Evolutionary conservation across 2,797 vertebrate genomes (phyloP).

Genomic region (Etheostoma perlongum): DNA sequence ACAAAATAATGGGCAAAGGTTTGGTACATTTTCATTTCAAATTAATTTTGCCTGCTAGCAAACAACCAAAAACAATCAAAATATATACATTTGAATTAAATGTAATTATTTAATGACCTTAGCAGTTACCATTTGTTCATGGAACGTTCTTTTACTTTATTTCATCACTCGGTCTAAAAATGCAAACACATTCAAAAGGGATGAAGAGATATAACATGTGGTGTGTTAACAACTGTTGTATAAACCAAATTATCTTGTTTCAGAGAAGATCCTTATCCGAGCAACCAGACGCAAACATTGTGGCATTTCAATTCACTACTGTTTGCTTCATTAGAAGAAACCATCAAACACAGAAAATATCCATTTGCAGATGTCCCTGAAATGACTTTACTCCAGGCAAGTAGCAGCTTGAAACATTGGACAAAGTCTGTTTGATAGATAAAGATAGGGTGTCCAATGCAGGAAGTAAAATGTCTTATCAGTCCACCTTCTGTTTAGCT

Average conservation of each 20-base stretch:
- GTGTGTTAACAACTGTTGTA: neutral
- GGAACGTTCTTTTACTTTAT: neutral
- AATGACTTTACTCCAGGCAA: neutral
- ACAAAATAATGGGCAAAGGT: conserved; percentile 7
- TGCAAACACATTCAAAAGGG: conserved; percentile 12
- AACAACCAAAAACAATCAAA: neutral
- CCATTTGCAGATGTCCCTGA: conserved; percentile 4
- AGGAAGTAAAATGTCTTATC: conserved; percentile 19
- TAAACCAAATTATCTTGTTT: neutral
- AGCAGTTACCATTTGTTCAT: neutral
- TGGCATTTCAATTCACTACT: neutral
- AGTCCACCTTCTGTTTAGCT: conserved; percentile 55
- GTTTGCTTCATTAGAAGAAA: conserved; percentile 4
- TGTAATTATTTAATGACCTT: neutral
- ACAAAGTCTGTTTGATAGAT: neutral
- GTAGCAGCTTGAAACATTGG: neutral
- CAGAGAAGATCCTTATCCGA: neutral
- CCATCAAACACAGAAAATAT: neutral
- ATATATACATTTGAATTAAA: neutral
- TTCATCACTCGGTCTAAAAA: neutral
- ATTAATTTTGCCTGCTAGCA: neutral
- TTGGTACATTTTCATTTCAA: conserved; percentile 26
- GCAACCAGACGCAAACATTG: neutral
- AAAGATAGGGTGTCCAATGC: conserved; percentile 13
- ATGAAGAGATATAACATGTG: neutral